Evolutionary conservation across 2,797 vertebrate species (phyloP).

Genomic region (Todus mexicanus): DNA sequence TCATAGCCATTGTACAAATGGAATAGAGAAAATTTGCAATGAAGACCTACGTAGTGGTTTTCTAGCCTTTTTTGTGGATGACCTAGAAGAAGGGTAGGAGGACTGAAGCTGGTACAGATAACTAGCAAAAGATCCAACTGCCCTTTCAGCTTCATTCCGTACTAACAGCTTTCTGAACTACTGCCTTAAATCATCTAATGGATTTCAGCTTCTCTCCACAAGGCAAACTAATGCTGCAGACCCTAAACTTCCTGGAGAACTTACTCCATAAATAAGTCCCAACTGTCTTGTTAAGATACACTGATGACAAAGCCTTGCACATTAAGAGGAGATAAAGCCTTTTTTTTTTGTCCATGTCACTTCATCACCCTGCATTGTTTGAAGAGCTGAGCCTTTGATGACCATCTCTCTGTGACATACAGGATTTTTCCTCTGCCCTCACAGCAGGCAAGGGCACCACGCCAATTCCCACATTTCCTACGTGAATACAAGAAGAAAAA

Average conservation of each 20-base stretch:
- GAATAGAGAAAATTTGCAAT: not conserved
- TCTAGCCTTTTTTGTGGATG: not conserved
- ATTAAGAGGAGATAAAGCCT: not conserved
- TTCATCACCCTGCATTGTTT: not conserved
- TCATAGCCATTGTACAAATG: not conserved
- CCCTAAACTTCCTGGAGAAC: not conserved
- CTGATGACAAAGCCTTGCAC: not conserved
- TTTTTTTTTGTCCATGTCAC: not conserved
- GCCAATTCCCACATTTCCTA: not conserved
- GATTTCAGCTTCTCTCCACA: not conserved
- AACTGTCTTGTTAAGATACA: not conserved
- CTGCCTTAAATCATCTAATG: not conserved
- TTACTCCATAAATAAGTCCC: not conserved
- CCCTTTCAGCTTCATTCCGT: not conserved
- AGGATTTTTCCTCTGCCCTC: constrained; percentile 8
- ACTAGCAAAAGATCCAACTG: not conserved
- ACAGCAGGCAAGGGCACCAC: constrained; percentile 20
- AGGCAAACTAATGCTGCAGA: not conserved
- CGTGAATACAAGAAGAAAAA: not conserved
- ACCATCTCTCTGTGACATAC: not conserved
- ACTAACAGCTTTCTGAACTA: not conserved
- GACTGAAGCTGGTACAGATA: not conserved
- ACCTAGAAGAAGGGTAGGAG: not conserved
- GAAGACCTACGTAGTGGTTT: not conserved
- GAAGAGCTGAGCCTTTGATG: constrained; percentile 43